phyloP scores from a whole-genome alignment of 2,113 vertebrate genomes.

The Vulpes lagopus region DNA sequence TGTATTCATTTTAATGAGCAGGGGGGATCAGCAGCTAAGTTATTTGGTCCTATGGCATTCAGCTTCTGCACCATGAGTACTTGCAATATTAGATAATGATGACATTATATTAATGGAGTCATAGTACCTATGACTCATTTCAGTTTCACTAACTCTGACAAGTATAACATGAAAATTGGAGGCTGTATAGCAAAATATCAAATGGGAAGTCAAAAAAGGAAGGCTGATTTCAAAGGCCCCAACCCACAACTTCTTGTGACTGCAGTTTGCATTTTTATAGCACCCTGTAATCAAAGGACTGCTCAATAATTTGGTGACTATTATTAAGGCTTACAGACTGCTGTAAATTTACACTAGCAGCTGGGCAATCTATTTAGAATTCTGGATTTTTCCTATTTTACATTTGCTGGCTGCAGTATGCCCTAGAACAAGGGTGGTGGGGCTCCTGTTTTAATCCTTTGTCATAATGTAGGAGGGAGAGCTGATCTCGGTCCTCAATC shows the following conservation, averaged over 20 bases:
- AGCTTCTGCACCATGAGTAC: background rate
- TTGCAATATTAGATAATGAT: conserved; percentile 1
- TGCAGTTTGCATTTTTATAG: conserved; percentile 59
- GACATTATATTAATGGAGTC: background rate
- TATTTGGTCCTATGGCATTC: conserved; percentile 52
- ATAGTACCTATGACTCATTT: conserved; percentile 11
- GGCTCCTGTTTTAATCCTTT: conserved; percentile 28
- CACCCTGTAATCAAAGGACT: background rate
- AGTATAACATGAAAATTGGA: conserved; percentile 55
- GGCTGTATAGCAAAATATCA: conserved; percentile 64
- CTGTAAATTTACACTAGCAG: background rate
- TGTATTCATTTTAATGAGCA: conserved; percentile 66
- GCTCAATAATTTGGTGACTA: conserved; percentile 34
- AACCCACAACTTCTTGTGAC: background rate
- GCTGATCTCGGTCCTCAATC: background rate
- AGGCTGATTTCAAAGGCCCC: conserved; percentile 40
- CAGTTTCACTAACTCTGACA: conserved; percentile 17
- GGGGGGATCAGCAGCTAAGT: conserved; percentile 48
- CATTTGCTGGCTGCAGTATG: conserved; percentile 4
- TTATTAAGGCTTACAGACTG: background rate
- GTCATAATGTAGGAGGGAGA: background rate
- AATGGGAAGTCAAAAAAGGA: conserved; percentile 52
- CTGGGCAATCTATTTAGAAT: background rate
- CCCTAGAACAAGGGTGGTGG: background rate
- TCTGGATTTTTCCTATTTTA: conserved; percentile 30